phyloP scores from a whole-genome alignment of 2,888 invertebrate species.

The Hirtodrosophila histrioides region DNA sequence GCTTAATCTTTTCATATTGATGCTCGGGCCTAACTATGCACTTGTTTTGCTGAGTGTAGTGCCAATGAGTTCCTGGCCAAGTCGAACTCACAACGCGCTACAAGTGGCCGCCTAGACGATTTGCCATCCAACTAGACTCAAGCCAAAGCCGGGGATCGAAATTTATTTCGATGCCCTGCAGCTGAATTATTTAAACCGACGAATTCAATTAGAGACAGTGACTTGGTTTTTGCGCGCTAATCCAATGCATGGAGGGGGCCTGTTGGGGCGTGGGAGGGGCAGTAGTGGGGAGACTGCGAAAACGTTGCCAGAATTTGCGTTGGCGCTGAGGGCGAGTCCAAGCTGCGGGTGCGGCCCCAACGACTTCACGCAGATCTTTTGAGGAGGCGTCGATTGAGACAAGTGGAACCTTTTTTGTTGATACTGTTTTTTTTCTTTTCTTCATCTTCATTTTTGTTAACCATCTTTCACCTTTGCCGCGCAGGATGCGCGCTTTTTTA shows the following conservation, averaged over 20 bases:
- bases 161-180: slow-evolving; percentile 81
- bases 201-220: slow-evolving; percentile 84
- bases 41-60: slow-evolving; percentile 31
- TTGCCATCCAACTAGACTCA: slow-evolving; percentile 42
- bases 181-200: slow-evolving; percentile 84
- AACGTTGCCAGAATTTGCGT: slow-evolving; percentile 64
- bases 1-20: too few species aligned
- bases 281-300: slow-evolving; percentile 5
- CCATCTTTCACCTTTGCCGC: slow-evolving; percentile 29
- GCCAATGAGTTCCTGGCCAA: slow-evolving; percentile 30
- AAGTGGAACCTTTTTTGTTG: slow-evolving; percentile 59
- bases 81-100: slow-evolving; percentile 45
- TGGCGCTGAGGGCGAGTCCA: slow-evolving; percentile 75
- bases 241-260: slow-evolving; percentile 19
- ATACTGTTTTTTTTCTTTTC: not conserved
- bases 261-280: not conserved
- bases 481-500: slow-evolving; percentile 44
- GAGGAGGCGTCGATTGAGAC: slow-evolving; percentile 71
- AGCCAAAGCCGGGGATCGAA: slow-evolving; percentile 41
- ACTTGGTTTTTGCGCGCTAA: slow-evolving; percentile 77
- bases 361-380: slow-evolving; percentile 56
- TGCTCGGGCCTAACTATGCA: too few species aligned
- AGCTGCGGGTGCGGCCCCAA: slow-evolving; percentile 67
- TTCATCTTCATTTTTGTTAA: slow-evolving; percentile 10
- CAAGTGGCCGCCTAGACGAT: slow-evolving; percentile 58